Conservation (phyloP, 2,797 vertebrate species). For the Pantherophis vulpinus region DNA sequence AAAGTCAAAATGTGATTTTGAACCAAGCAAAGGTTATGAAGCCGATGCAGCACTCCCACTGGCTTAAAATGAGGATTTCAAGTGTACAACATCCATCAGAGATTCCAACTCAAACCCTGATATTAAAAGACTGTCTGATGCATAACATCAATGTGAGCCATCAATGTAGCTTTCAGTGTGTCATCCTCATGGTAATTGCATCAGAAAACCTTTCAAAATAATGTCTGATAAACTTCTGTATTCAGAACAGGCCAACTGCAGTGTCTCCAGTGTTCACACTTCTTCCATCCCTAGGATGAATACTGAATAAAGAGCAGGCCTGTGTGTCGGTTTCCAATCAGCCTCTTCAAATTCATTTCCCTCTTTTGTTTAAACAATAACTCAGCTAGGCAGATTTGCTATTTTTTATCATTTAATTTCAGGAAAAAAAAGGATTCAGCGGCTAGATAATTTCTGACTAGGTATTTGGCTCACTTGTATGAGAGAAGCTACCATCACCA, state of each 20-base stretch:
- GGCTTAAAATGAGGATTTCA: constrained; percentile 4
- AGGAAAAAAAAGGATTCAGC: neutral
- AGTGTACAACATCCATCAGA: neutral
- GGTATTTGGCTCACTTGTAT: neutral
- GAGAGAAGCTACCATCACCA: neutral
- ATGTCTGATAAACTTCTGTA: neutral
- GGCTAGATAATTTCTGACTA: neutral
- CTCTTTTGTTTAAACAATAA: neutral
- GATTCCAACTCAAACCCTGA: neutral
- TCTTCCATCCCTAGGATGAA: neutral
- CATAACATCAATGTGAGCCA: neutral
- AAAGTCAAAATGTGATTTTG: constrained; percentile 36
- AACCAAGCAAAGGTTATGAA: constrained; percentile 25
- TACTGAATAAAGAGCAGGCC: neutral
- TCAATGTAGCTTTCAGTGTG: neutral
- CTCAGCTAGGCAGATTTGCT: neutral
- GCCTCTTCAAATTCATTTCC: neutral
- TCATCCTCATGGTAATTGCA: neutral
- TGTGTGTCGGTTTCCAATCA: neutral
- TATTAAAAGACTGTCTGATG: neutral
- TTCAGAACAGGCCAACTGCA: neutral
- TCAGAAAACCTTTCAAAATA: neutral
- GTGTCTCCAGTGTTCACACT: neutral
- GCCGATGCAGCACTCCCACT: neutral
- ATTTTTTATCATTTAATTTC: neutral